Conservation (phyloP, 2,888 invertebrate genomes). For the Prosapia bicincta region DNA sequence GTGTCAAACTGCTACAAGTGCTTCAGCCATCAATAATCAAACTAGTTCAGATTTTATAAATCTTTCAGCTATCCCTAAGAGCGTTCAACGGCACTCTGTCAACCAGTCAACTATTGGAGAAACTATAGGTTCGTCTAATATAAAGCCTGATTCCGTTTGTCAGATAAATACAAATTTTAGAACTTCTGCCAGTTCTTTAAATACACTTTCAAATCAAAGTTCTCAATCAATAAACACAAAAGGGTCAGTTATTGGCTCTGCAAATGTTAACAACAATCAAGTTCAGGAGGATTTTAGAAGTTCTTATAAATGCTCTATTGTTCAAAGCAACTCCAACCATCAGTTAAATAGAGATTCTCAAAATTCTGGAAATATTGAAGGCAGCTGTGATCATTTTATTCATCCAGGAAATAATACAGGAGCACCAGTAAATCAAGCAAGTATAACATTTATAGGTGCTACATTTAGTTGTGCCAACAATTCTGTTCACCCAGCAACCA, state of each 20-base stretch:
- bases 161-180: not conserved
- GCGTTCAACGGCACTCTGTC: too few relatives aligned
- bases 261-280: not conserved
- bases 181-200: not conserved
- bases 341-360: not conserved
- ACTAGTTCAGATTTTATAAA: not conserved
- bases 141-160: not conserved
- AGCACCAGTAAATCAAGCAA: not conserved
- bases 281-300: not conserved
- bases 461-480: not conserved
- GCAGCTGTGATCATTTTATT: not conserved
- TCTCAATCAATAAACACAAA: not conserved
- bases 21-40: not conserved
- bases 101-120: too few relatives aligned
- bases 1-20: not conserved
- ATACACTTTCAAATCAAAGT: not conserved
- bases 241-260: not conserved
- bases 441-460: not conserved
- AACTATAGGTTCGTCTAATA: too few relatives aligned
- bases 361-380: not conserved
- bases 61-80: too few relatives aligned
- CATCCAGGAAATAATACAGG: not conserved
- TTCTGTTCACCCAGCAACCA: not conserved
- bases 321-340: not conserved
- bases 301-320: not conserved